These are phyloP conservation scores for Hemibagrus guttatus DNA, from an alignment of 2,797 vertebrate genomes.

Conservation along the genomic window DNA sequence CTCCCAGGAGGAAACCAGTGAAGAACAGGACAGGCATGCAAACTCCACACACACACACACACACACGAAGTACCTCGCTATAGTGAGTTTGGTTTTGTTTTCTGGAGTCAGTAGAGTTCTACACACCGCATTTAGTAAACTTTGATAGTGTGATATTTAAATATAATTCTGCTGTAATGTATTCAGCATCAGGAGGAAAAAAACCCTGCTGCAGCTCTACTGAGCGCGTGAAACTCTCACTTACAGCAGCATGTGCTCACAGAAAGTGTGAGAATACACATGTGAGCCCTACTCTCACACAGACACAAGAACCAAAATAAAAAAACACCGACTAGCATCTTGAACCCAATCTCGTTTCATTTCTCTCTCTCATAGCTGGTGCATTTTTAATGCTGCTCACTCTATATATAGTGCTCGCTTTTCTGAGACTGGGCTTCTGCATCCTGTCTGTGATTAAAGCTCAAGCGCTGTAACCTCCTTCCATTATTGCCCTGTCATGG, in stretches of 20 bases:
- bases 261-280: conserved; percentile 13
- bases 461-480: not conserved
- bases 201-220: not conserved
- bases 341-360: not conserved
- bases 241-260: conserved; percentile 18
- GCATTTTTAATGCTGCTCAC: conserved; percentile 50
- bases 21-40: too few relatives aligned
- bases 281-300: not conserved
- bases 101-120: not conserved
- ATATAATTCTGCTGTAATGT: not conserved
- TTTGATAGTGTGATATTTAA: not conserved
- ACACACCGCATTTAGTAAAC: not conserved
- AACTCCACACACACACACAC: too few relatives aligned
- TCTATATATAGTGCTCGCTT: conserved; percentile 39
- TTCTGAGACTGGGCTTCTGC: not conserved
- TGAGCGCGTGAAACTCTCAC: conserved; percentile 31
- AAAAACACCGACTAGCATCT: not conserved
- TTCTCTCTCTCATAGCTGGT: conserved; percentile 11
- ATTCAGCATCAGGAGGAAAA: not conserved
- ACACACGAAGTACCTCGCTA: not conserved
- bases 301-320: not conserved
- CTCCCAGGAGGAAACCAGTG: too few relatives aligned
- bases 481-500: not conserved
- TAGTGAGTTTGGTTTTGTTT: not conserved
- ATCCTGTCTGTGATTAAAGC: conserved; percentile 21